Evolutionary conservation across 2,888 invertebrate genomes (phyloP), one percentile per base, ranked within the genome.

Genomic region (Xestia c-nigrum): DNA sequence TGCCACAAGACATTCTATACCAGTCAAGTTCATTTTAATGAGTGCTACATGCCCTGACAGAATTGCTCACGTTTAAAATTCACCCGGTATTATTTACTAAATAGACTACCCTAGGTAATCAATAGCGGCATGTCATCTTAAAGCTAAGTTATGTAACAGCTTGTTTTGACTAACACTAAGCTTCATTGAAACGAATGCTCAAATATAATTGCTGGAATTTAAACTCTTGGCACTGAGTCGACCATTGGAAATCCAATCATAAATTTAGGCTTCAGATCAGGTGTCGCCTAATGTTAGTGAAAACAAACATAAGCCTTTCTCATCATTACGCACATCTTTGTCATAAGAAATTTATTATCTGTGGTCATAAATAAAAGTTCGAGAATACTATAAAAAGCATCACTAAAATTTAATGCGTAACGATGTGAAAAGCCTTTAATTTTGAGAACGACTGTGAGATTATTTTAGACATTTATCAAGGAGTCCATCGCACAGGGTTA

Each of bases 21-120:
- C 31, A 31, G 31, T 31, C 31, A 31, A 31, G 24, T 24, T 57
- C 0, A 59, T 59, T 59, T 59, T 59, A 14, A 57, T 24, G 14
- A 57, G 24, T 57, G 24, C 12, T n/a, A 14, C 12, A 24, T 0
- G 1, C n/a, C n/a, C n/a, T 9, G 7, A 55, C 4, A 55, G 5
- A 5, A 14, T 55, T 55, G 24, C 31, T 16, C 3, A 16, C 59
- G 31, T 59, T 19, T 61, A 61, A 38, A 61, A 61, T 0, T 61
- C 38, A 61, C 1, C 19, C 19, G 7, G 9, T 38, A 1, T 38
- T 61, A 19, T 61, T 61, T 61, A 76, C 74, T 70, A 84, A 65
- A 78, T 86, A 84, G 81, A 40, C 82, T 87, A 88, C 84, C 87
- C 77, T 90, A 87, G 69, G 81, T 85, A 87, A 88, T 88, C 84